Evolutionary conservation across 2,113 vertebrate species (phyloP).

Genomic region (Saccopteryx leptura): DNA sequence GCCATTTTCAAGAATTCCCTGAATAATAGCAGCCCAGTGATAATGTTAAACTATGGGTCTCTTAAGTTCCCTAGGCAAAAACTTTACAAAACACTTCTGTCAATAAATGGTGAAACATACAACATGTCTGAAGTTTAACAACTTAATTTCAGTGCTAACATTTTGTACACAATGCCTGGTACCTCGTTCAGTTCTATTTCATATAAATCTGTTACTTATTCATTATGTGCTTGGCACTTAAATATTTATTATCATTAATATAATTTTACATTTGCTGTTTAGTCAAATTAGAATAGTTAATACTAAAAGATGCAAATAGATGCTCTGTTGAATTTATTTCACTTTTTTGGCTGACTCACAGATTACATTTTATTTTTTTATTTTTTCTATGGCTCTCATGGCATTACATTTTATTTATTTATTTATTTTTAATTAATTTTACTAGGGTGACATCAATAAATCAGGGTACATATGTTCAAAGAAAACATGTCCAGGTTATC

Average conservation of each 20-base stretch:
- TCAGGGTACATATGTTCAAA: too few relatives aligned
- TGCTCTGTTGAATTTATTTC: constrained; percentile 6
- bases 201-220: background rate
- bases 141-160: background rate
- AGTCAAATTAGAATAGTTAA: constrained; percentile 9
- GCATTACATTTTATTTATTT: too few relatives aligned
- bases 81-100: background rate
- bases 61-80: background rate
- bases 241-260: background rate
- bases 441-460: too few relatives aligned
- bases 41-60: background rate
- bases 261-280: background rate
- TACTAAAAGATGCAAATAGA: background rate
- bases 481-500: too few relatives aligned
- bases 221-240: background rate
- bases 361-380: too few relatives aligned
- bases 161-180: background rate
- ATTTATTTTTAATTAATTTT: too few relatives aligned
- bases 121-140: background rate
- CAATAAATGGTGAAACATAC: background rate
- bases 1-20: background rate
- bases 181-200: constrained; percentile 1
- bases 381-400: too few relatives aligned
- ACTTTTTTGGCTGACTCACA: too few relatives aligned
- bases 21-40: background rate